These are phyloP conservation scores for Cactoblastis cactorum DNA, from an alignment of 2,888 invertebrate genomes.

Conservation along the genomic window DNA sequence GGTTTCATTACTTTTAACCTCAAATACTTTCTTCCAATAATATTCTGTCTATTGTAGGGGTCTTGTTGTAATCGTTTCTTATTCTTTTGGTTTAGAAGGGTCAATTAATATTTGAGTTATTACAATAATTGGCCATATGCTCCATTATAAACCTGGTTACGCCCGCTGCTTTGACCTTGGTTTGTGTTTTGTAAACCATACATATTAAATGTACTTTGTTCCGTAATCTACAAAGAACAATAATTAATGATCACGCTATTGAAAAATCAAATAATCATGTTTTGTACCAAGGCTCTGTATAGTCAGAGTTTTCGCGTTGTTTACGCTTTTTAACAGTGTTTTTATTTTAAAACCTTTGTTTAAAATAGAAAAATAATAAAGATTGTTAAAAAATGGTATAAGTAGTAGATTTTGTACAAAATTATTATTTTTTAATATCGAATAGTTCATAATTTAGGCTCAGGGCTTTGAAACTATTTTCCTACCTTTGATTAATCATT, in stretches of 20 bases:
- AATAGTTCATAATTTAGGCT: too few relatives aligned
- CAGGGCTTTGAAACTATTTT: too few relatives aligned
- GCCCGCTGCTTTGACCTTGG: slow-evolving; percentile 9
- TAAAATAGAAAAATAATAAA: too few relatives aligned
- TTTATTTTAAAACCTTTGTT: too few relatives aligned
- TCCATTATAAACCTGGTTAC: not conserved
- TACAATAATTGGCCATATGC: slow-evolving; percentile 4
- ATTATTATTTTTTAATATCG: too few relatives aligned
- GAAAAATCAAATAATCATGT: slow-evolving; percentile 1
- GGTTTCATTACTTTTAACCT: too few relatives aligned
- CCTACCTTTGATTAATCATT: too few relatives aligned
- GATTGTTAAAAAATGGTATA: too few relatives aligned
- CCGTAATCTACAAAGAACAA: not conserved
- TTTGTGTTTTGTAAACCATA: slow-evolving; percentile 1
- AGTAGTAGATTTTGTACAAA: too few relatives aligned
- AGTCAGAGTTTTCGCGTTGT: slow-evolving; percentile 16
- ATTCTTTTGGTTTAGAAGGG: slow-evolving; percentile 9
- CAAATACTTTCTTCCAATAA: too few relatives aligned
- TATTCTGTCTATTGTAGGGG: slow-evolving; percentile 3
- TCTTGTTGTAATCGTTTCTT: not conserved
- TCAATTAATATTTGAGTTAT: not conserved
- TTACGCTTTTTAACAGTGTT: not conserved
- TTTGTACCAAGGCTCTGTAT: not conserved
- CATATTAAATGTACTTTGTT: slow-evolving; percentile 2
- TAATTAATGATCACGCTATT: not conserved